Evolutionary conservation across 1,140 invertebrate genomes (phyloP).

Genomic region (Trachymyrmex septentrionalis): DNA sequence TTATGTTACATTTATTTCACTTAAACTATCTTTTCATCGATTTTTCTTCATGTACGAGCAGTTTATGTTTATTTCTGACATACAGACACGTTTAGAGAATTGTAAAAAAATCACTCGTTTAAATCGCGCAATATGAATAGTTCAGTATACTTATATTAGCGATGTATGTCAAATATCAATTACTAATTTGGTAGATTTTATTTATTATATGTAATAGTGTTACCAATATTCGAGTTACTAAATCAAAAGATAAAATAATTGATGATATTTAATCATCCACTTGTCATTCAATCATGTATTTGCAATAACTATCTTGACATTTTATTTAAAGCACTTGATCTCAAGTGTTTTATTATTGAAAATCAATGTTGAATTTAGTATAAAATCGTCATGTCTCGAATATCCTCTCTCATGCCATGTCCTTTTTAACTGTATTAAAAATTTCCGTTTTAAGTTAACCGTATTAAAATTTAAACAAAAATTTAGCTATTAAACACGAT

Average conservation of each 20-base stretch:
- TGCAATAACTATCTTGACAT: constrained; percentile 8
- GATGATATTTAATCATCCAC: not conserved
- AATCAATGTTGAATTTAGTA: constrained; percentile 18
- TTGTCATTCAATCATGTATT: constrained; percentile 7
- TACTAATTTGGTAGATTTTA: not conserved
- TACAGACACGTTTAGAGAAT: not conserved
- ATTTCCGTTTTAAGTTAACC: not conserved
- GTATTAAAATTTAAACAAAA: constrained; percentile 13
- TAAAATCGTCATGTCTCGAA: not conserved
- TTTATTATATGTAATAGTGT: constrained; percentile 22
- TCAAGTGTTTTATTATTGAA: constrained; percentile 5
- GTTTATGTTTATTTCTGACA: constrained; percentile 29
- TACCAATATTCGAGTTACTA: constrained; percentile 9
- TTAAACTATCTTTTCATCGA: not conserved
- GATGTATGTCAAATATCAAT: not conserved
- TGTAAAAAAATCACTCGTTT: constrained; percentile 11
- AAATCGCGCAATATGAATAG: constrained; percentile 15
- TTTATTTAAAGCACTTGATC: constrained; percentile 45
- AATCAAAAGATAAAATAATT: constrained; percentile 41
- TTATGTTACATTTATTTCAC: not conserved
- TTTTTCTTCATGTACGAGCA: constrained; percentile 6
- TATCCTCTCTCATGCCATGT: not conserved
- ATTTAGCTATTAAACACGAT: not conserved
- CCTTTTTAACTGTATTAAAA: not conserved
- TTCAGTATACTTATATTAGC: constrained; percentile 5